These are phyloP conservation scores for Chaetodon trifascialis DNA, from an alignment of 2,113 vertebrate genomes.

Conservation along the genomic window DNA sequence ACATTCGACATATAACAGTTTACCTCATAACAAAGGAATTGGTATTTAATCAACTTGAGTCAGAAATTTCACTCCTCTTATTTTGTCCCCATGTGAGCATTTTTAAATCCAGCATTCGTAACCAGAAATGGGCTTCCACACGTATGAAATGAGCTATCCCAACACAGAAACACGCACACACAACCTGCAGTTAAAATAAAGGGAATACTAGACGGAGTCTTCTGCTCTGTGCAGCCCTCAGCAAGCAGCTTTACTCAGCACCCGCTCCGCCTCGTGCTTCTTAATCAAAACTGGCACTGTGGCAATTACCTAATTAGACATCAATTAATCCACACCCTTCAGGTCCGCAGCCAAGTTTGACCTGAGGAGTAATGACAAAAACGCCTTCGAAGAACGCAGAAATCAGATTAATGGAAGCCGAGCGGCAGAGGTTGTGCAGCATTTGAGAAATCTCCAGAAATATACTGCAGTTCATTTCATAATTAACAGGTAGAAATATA, in stretches of 20 bases:
- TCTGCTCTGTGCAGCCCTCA: conserved; percentile 4
- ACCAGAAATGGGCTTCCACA: neutral
- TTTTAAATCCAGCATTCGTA: neutral
- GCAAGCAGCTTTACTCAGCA: conserved; percentile 51
- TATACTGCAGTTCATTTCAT: conserved; percentile 64
- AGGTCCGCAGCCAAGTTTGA: conserved; percentile 62
- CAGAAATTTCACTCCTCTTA: no score
- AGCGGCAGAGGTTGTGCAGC: conserved; percentile 43
- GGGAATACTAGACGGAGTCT: neutral
- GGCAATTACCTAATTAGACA: conserved; percentile 82
- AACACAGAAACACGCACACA: conserved; percentile 3
- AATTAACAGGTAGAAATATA: conserved; percentile 74
- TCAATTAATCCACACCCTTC: conserved; percentile 75
- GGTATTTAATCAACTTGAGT: neutral
- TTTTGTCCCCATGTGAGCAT: neutral
- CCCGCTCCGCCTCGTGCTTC: conserved; percentile 47
- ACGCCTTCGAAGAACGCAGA: conserved; percentile 26
- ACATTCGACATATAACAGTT: neutral
- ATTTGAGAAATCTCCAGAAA: conserved; percentile 56
- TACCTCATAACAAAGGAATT: neutral
- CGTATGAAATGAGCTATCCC: accelerated
- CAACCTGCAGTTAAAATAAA: conserved; percentile 1
- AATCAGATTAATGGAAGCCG: conserved; percentile 59
- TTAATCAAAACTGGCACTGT: conserved; percentile 77
- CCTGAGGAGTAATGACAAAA: conserved; percentile 50